These are phyloP conservation scores for Tuta absoluta DNA, from an alignment of 2,888 invertebrate genomes.

Conservation along the genomic window DNA sequence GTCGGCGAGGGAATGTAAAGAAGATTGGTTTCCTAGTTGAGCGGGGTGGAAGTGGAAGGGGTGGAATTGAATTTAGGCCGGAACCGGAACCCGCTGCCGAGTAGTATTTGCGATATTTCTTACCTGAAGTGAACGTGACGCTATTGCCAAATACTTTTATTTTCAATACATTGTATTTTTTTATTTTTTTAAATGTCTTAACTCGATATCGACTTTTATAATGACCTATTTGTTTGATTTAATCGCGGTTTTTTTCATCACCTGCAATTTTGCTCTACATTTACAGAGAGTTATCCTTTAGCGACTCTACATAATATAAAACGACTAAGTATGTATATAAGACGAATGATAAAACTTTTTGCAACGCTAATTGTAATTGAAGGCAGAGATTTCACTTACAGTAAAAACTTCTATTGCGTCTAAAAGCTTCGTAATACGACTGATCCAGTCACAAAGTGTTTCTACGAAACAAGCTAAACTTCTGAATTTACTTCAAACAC, in stretches of 20 bases:
- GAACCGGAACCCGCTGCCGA: constrained; percentile 68
- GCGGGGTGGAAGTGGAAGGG: constrained; percentile 67
- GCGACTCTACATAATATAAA: constrained; percentile 1
- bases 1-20: constrained; percentile 78
- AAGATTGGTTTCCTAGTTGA: constrained; percentile 76
- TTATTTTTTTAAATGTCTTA: too few relatives aligned
- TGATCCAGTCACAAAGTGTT: constrained; percentile 13
- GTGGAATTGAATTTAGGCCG: constrained; percentile 78
- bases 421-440: constrained; percentile 15
- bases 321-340: neutral
- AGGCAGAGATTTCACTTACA: constrained; percentile 9
- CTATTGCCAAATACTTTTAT: constrained; percentile 62
- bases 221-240: too few relatives aligned
- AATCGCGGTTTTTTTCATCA: too few relatives aligned
- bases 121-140: constrained; percentile 65
- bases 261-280: too few relatives aligned
- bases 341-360: neutral
- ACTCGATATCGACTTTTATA: too few relatives aligned
- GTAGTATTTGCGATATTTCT: constrained; percentile 72
- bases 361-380: neutral
- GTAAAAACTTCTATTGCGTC: neutral
- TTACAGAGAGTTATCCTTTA: neutral
- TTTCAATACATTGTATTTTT: constrained; percentile 32
- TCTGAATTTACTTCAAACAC: constrained; percentile 37
- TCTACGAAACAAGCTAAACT: constrained; percentile 24